Evolutionary conservation across 2,113 vertebrate genomes (phyloP).

Genomic region (Mesitornis unicolor): DNA sequence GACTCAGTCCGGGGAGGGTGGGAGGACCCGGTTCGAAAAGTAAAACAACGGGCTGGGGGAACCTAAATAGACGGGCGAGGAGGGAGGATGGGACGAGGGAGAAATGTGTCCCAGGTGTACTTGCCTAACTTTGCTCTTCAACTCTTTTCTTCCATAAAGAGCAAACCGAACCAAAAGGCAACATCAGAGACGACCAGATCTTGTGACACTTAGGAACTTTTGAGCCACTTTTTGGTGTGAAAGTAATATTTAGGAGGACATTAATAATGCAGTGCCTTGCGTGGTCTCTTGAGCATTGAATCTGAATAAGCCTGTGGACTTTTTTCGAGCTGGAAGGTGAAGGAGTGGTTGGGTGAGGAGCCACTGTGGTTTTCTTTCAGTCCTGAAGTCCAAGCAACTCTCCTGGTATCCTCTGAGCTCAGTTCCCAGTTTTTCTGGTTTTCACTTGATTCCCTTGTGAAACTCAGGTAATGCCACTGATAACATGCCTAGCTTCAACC

Average conservation of each 20-base stretch:
- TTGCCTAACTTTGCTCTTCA: not conserved
- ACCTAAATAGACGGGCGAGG: not conserved
- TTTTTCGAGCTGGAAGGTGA: no score
- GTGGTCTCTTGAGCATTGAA: fast-evolving
- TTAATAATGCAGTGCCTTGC: no score
- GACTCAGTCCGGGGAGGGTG: not conserved
- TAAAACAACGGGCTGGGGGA: not conserved
- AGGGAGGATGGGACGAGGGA: not conserved
- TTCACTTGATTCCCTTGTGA: not conserved
- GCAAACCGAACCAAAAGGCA: fast-evolving
- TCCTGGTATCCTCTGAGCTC: not conserved
- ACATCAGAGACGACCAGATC: fast-evolving
- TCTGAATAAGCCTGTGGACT: not conserved
- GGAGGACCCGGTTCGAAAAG: not conserved
- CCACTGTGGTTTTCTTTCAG: not conserved
- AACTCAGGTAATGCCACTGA: not conserved
- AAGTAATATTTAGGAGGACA: not conserved
- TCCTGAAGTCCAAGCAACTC: fast-evolving
- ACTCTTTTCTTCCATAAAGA: not conserved
- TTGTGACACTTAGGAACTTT: not conserved
- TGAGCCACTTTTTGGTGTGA: not conserved
- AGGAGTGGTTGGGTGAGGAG: not conserved
- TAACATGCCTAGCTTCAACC: fast-evolving
- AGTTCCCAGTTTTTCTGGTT: fast-evolving
- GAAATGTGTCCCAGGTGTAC: no score